Base-by-base conservation (phyloP, 2,113 vertebrate genomes). In the Grammomys dolichurus region DNA sequence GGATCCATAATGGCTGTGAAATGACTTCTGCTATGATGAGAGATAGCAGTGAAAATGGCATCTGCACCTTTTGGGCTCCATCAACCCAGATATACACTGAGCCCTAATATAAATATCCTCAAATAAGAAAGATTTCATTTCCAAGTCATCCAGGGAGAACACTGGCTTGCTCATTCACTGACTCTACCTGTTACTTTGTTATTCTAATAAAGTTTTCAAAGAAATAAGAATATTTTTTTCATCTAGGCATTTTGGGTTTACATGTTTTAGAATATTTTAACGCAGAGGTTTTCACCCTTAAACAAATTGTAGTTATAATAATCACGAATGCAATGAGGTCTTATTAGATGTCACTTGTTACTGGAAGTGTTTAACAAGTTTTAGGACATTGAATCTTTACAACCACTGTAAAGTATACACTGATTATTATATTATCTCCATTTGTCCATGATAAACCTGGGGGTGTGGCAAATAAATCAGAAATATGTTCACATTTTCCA, bases 361-460 rank as follows among this genome's bases (percentile, higher is more conserved):
- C 91, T 96, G 75, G 84, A 93, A 93, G 60, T 90, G 58, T 43
- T 94, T 17, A 19, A 92, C 65, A 85, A 77, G 8, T 70, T 95
- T 96, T 91, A 96, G 95, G 75, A 77, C 54, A 96, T 88, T 95
- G 93, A 95, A 96, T 95, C 75, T 51, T 94, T 89, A 67, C 12
- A 93, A 73, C 10, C 7, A 26, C 80, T 56, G 54, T 56, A 92
- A 81, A 43, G 69, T 93, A 96, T 85, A 73, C 72, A 88, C 46
- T 76, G 85, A 95, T 96, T 93, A 95, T 92, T 96, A 46, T 85
- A 93, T 96, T 93, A 95, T 77, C 76, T 97, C n/a, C 70, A 81
- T 97, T 97, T 96, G 93, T 92, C 85, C 95, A 88, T 81, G 58
- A 96, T 92, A 94, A 97, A 92, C 87, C 84, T 81, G 28, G 40